Base-by-base conservation (phyloP, 2,113 vertebrate genomes). In the Peromyscus polionotus region DNA sequence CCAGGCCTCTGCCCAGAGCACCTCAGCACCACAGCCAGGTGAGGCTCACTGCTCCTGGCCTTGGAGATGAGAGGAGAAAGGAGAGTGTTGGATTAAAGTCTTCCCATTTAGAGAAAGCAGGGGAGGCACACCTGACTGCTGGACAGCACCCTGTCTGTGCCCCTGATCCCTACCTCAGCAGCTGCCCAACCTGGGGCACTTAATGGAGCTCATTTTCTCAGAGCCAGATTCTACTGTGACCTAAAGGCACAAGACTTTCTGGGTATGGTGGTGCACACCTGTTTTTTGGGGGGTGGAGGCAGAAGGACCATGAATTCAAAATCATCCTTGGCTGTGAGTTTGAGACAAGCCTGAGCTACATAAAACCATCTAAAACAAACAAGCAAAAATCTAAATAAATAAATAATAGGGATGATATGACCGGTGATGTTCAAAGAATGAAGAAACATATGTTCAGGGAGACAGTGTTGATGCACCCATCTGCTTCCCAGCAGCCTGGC, bases 11-110 rank as follows among this genome's bases (percentile, higher is more conserved):
- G 96, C 97, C 26, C 98, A 96, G 10, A 98, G 97, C 88, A 98
- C 98, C 33, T 84, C 98, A 85, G 91, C 97, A 81, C 90, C 98
- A 83, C 73, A 79, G 0, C 98, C 98, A 98, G 99, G 98, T 99
- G 97, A 99, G 97, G 63, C 63, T 59, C 95, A 16, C 85, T 59
- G 39, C 45, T 96, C 79, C 48, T 93, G 31, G 22, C 61, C 80
- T 89, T 91, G 73, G 76, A 95, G 51, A 88, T 65, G 63, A 24
- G 39, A 75, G 90, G 48, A 51, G 24, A 83, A 95, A 92, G 39
- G 70, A 20, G 70, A 95, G n/a, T 36, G 76, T 94, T 83, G 92
- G 70, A 94, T 95, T 57, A 83, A 11, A 93, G 13, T 93, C 20
- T 88, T 85, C 39, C 17, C 67, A 70, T 94, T 90, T 83, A 70